Conservation (phyloP, 1,140 invertebrate genomes). For the Cydia strobilella region DNA sequence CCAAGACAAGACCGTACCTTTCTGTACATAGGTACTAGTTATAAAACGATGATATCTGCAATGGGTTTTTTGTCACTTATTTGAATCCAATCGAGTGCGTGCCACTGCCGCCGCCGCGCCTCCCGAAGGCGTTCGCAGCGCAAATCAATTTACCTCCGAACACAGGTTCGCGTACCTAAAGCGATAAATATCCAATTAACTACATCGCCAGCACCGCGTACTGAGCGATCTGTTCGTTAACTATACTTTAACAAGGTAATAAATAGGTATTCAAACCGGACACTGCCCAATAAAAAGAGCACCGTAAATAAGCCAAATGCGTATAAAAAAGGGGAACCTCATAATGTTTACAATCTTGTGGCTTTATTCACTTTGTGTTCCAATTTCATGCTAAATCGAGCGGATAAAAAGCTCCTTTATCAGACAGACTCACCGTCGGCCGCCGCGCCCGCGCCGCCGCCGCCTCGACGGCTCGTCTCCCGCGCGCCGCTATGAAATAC, state of each 20-base stretch:
- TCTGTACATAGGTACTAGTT: no score
- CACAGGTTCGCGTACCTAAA: slow-evolving; percentile 42
- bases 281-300: slow-evolving; percentile 71
- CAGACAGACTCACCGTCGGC: slow-evolving; percentile 72
- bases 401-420: slow-evolving; percentile 77
- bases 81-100: slow-evolving; percentile 43
- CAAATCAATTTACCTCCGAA: slow-evolving; percentile 64
- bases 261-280: slow-evolving; percentile 65
- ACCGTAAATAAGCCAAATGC: slow-evolving; percentile 75
- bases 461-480: slow-evolving; percentile 36
- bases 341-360: slow-evolving; percentile 80
- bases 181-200: slow-evolving; percentile 70
- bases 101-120: slow-evolving; percentile 28
- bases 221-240: slow-evolving; percentile 67
- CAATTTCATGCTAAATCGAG: slow-evolving; percentile 80
- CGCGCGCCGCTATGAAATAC: slow-evolving; percentile 64
- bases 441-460: slow-evolving; percentile 34
- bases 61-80: slow-evolving; percentile 43
- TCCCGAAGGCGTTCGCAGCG: slow-evolving; percentile 47
- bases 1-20: no score
- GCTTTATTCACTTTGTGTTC: slow-evolving; percentile 80
- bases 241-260: slow-evolving; percentile 77
- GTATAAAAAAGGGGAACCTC: slow-evolving; percentile 77
- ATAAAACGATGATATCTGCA: no score
- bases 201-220: slow-evolving; percentile 52